Conservation (phyloP, 1,140 invertebrate genomes). For the Ctenoplectra terminalis region DNA sequence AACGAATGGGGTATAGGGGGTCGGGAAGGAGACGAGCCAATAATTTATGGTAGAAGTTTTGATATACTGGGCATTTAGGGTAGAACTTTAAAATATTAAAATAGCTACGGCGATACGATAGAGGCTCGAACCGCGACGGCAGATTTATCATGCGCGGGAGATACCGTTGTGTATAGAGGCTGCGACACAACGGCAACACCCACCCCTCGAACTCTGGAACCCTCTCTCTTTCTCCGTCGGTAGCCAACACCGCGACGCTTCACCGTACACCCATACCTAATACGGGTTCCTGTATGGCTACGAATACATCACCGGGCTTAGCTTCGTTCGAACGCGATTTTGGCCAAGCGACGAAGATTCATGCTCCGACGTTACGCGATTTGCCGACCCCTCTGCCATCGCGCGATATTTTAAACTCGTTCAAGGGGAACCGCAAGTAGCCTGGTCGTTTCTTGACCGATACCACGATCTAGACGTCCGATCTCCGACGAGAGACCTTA, state of each 20-base stretch:
- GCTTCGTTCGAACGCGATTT: slow-evolving; percentile 51
- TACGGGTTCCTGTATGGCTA: slow-evolving; percentile 43
- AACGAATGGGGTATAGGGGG: not conserved
- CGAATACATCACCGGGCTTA: slow-evolving; percentile 70
- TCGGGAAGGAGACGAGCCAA: slow-evolving; percentile 28
- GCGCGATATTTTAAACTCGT: not conserved
- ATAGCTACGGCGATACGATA: slow-evolving; percentile 72
- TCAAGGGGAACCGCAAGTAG: not conserved
- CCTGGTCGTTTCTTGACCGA: slow-evolving; percentile 37
- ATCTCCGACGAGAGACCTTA: slow-evolving; percentile 30
- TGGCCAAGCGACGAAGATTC: slow-evolving; percentile 24
- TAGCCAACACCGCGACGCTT: slow-evolving; percentile 14
- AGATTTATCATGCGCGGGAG: slow-evolving; percentile 73
- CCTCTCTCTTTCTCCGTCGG: not conserved
- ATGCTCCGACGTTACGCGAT: slow-evolving; percentile 21
- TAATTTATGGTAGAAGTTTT: slow-evolving; percentile 75
- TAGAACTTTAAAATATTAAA: slow-evolving; percentile 77
- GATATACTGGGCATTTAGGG: slow-evolving; percentile 73
- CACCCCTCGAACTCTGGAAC: not conserved
- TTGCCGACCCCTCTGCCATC: not conserved
- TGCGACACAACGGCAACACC: slow-evolving; percentile 53
- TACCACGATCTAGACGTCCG: slow-evolving; percentile 28
- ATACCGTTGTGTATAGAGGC: slow-evolving; percentile 55
- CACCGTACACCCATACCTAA: slow-evolving; percentile 4
- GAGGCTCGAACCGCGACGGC: slow-evolving; percentile 71